phyloP scores from a whole-genome alignment of 2,797 vertebrate genomes.

The Kryptopterus vitreolus region DNA sequence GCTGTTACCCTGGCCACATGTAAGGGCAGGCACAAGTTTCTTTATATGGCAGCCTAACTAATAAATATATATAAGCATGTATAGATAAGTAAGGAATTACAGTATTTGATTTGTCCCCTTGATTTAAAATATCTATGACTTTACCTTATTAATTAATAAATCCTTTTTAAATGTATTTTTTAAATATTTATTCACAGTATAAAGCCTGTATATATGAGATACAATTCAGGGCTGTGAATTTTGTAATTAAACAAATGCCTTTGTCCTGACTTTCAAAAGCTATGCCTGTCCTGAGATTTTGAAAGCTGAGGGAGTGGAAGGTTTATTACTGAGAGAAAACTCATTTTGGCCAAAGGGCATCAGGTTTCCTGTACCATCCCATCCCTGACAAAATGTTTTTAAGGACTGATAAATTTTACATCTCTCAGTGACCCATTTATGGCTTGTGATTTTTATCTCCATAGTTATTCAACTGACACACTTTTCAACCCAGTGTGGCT shows the following conservation, averaged over 20 bases:
- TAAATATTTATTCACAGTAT: not conserved
- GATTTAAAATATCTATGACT: not conserved
- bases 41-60: not conserved
- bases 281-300: no score
- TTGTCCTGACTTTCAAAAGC: no score
- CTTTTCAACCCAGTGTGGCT: not conserved
- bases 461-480: not conserved
- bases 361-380: not conserved
- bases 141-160: not conserved
- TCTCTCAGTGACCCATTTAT: not conserved
- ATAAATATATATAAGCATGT: not conserved
- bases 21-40: not conserved
- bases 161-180: no score
- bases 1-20: not conserved
- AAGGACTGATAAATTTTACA: not conserved
- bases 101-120: not conserved
- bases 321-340: conserved; percentile 27
- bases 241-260: not conserved
- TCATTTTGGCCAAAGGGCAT: conserved; percentile 13
- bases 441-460: not conserved
- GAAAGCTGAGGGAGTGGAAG: not conserved
- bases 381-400: not conserved
- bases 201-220: not conserved
- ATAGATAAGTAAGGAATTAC: not conserved
- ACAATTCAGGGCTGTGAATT: not conserved